Evolutionary conservation across 2,113 vertebrate species (phyloP).

Genomic region (Malurus alboscapulatus): DNA sequence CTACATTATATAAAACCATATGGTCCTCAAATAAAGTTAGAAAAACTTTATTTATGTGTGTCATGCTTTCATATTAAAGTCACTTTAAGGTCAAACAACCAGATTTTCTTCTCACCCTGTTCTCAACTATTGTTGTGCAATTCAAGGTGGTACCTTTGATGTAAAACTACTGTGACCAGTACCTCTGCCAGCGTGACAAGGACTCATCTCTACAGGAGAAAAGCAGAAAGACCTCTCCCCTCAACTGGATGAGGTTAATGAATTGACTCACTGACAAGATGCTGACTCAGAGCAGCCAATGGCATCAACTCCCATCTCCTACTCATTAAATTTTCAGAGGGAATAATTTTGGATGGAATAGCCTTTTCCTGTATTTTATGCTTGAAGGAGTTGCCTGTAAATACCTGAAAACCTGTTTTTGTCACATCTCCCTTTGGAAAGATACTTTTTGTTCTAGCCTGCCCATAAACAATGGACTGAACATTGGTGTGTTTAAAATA

Average conservation of each 20-base stretch:
- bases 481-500: not conserved
- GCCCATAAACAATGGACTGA: not conserved
- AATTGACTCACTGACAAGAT: not conserved
- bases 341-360: not conserved
- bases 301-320: not conserved
- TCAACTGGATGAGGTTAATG: not conserved
- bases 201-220: not conserved
- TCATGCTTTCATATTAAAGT: not conserved
- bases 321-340: not conserved
- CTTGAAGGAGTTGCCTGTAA: not conserved
- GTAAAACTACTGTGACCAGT: not conserved
- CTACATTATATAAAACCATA: not conserved
- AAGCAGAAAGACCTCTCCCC: not conserved
- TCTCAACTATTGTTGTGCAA: not conserved
- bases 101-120: not conserved
- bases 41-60: not conserved
- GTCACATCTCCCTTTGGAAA: not conserved
- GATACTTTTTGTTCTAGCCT: not conserved
- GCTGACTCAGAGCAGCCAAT: not conserved
- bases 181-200: not conserved
- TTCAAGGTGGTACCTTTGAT: not conserved
- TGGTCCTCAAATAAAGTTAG: not conserved
- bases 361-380: not conserved
- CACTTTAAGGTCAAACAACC: not conserved
- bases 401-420: not conserved